Evolutionary conservation across 2,888 invertebrate species (phyloP).

Genomic region (Eledona agricola): DNA sequence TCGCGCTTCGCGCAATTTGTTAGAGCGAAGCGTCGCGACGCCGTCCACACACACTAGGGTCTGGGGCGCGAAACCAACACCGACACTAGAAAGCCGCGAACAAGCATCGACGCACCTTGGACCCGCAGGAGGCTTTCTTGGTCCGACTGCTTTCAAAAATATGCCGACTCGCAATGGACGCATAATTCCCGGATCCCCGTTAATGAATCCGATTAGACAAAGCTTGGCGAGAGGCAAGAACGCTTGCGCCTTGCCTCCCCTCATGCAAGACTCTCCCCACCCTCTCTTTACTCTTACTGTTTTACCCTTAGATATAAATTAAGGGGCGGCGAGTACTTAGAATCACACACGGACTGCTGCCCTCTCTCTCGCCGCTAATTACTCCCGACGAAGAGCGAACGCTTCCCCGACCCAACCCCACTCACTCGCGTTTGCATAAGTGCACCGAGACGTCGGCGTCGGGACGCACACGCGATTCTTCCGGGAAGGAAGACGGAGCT

Average conservation of each 20-base stretch:
- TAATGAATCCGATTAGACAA: constrained; percentile 70
- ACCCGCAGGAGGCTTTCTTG: constrained; percentile 54
- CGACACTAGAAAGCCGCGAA: no score
- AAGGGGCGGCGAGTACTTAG: constrained; percentile 64
- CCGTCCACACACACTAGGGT: constrained; percentile 12
- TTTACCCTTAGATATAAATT: constrained; percentile 65
- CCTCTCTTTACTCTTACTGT: constrained; percentile 61
- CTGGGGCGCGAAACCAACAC: constrained; percentile 21
- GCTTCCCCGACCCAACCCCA: constrained; percentile 29
- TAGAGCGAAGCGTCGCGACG: constrained; percentile 52
- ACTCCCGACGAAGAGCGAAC: constrained; percentile 56
- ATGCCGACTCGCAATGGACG: constrained; percentile 66
- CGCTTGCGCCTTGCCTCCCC: constrained; percentile 61
- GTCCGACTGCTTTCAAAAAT: constrained; percentile 65
- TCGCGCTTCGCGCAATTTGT: constrained; percentile 42
- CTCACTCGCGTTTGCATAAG: constrained; percentile 60
- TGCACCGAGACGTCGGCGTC: constrained; percentile 58
- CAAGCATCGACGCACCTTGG: constrained; percentile 50
- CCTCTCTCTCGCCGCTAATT: constrained; percentile 62
- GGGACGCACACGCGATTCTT: constrained; percentile 55
- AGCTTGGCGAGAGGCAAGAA: constrained; percentile 63
- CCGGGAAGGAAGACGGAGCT: constrained; percentile 39
- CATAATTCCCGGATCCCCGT: constrained; percentile 67
- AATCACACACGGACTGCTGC: constrained; percentile 61
- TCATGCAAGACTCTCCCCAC: constrained; percentile 52